These are phyloP conservation scores for Antechinus flavipes DNA, from an alignment of 2,113 vertebrate species.

Conservation along the genomic window DNA sequence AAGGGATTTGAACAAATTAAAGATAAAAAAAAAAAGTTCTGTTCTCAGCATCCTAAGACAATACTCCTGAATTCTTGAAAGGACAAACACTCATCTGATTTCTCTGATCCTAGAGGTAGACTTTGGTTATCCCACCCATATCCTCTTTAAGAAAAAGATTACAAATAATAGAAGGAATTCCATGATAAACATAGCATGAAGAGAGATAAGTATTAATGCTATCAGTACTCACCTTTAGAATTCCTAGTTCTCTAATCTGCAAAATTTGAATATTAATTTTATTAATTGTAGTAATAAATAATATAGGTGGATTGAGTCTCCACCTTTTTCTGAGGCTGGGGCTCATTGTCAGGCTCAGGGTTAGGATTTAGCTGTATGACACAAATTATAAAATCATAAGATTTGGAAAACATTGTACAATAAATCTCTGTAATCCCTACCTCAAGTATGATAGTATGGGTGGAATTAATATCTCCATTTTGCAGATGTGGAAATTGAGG, in stretches of 20 bases:
- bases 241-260: not conserved
- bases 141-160: not conserved
- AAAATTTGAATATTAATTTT: not conserved
- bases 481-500: not conserved
- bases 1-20: not conserved
- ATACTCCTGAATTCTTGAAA: not conserved
- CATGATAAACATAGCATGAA: not conserved
- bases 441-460: not conserved
- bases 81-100: no score
- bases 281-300: accelerated
- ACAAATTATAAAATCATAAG: not conserved
- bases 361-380: not conserved
- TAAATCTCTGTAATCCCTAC: not conserved
- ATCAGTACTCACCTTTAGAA: not conserved
- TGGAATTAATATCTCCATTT: not conserved
- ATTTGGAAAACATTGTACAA: not conserved
- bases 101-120: not conserved
- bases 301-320: not conserved
- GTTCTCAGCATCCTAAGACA: not conserved
- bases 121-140: not conserved
- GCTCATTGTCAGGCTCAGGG: not conserved
- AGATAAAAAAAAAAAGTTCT: not conserved
- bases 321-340: not conserved
- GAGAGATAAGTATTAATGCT: not conserved
- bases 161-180: not conserved